phyloP scores from a whole-genome alignment of 1,140 invertebrate genomes.

The Drosophila trapezifrons region DNA sequence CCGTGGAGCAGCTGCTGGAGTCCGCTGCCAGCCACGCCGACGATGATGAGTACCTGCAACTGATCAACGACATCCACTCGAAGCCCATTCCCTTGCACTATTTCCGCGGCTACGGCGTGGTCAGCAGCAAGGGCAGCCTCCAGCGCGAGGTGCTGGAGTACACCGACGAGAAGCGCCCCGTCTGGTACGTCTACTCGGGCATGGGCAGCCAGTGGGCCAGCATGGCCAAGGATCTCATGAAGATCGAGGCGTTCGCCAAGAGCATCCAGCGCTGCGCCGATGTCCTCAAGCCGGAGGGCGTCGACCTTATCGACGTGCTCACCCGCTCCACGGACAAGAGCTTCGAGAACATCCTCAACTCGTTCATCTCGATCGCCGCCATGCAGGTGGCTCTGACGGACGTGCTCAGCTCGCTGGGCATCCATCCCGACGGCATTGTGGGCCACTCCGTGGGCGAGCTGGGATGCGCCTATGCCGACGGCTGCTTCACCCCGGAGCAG shows the following conservation, averaged over 20 bases:
- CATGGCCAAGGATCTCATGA: slow-evolving; percentile 94
- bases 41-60: slow-evolving; percentile 91
- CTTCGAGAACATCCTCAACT: slow-evolving; percentile 93
- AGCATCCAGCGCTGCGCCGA: slow-evolving; percentile 91
- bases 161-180: slow-evolving; percentile 88
- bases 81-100: slow-evolving; percentile 89
- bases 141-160: slow-evolving; percentile 83
- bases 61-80: slow-evolving; percentile 91
- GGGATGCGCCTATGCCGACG: slow-evolving; percentile 98
- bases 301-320: slow-evolving; percentile 93
- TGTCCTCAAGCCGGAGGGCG: slow-evolving; percentile 89
- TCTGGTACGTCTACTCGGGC: slow-evolving; percentile 98
- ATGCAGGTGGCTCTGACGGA: slow-evolving; percentile 97
- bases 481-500: slow-evolving; percentile 95
- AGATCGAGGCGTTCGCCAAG: slow-evolving; percentile 91
- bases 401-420: slow-evolving; percentile 89
- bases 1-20: slow-evolving; percentile 89
- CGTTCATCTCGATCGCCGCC: slow-evolving; percentile 96
- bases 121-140: slow-evolving; percentile 85
- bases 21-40: slow-evolving; percentile 86
- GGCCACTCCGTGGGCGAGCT: slow-evolving; percentile 98
- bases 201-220: slow-evolving; percentile 99
- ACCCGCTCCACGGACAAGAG: slow-evolving; percentile 89
- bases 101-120: slow-evolving; percentile 91
- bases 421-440: slow-evolving; percentile 96